Base-by-base conservation (phyloP, 2,113 vertebrate species). In the Limanda limanda region DNA sequence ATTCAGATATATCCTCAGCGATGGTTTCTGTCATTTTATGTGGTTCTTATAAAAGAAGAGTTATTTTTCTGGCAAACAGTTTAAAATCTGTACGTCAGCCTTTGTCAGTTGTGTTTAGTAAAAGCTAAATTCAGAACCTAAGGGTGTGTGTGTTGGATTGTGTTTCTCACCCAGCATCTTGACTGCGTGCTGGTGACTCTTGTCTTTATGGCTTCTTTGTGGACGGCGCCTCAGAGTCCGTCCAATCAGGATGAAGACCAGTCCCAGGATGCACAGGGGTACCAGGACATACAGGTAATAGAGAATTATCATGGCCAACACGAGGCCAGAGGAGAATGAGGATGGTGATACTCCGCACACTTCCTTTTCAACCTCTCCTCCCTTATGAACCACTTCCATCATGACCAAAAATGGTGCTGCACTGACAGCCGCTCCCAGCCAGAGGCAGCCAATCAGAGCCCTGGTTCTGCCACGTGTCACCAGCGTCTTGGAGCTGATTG, bases 281-380 rank as follows among this genome's bases (percentile, higher is more conserved):
- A 94, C 67, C 75, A 95, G 82, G 90, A 95, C 95, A 83, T 95
- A 95, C 15, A 95, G 68, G 86, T 94, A 94, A 42, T 93, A 95
- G 15, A 95, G 86, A 80, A 94, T 90, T 90, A 93, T 88, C 95
- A 95, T 95, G 86, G 91, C 92, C 1, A 88, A 82, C 74, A 95
- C 25, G 42, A 95, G 93, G 2, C 94, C 94, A 0, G 94, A 95
- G 35, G 31, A 31, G 31, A 7, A 31, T 31, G 31, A 31, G 31
- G 25, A 27, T 27, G 2, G 2, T 27, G 25, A 27, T 27, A 27
- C 25, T 27, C 25, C 4, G 25, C 25, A 27, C 25, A 27, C 3
- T 27, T 4, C 3, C 2, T 4, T 27, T 4, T 27, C 25, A 27
- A 4, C n/a, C n/a, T n/a, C n/a, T n/a, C n/a, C 3, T 27, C 3